Conservation (phyloP, 2,888 invertebrate genomes). For the Dasysyrphus tricinctus region DNA sequence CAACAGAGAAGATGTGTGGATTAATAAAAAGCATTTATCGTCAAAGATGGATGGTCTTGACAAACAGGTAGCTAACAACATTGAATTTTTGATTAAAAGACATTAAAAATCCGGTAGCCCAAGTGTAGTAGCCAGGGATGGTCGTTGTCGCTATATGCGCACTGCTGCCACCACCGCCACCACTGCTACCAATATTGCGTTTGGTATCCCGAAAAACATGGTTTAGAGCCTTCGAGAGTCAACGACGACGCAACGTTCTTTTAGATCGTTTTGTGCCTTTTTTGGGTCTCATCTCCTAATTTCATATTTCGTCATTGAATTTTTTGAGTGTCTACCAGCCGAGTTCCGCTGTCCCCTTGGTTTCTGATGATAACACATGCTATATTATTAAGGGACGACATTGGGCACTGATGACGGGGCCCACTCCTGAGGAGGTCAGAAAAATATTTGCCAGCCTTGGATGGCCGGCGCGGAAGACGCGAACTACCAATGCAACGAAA, state of each 20-base stretch:
- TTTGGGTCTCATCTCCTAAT: conserved; percentile 78
- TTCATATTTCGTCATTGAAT: conserved; percentile 80
- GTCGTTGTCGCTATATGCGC: conserved; percentile 6
- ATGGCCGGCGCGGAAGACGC: not conserved
- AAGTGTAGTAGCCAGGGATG: conserved; percentile 76
- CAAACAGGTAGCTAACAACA: conserved; percentile 76
- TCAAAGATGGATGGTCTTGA: conserved; percentile 76
- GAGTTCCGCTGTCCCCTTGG: conserved; percentile 7
- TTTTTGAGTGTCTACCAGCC: conserved; percentile 77
- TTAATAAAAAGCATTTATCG: conserved; percentile 77
- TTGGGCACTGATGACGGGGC: conserved; percentile 77
- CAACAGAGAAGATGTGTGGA: conserved; percentile 57
- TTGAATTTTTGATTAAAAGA: conserved; percentile 82
- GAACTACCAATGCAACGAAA: not conserved
- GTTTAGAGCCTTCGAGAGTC: conserved; percentile 30
- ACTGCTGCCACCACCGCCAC: not conserved
- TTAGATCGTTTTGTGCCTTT: conserved; percentile 17
- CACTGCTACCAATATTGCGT: conserved; percentile 51
- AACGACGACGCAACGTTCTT: not conserved
- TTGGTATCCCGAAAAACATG: conserved; percentile 68
- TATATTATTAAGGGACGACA: conserved; percentile 83
- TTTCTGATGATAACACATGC: conserved; percentile 75
- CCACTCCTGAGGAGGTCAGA: conserved; percentile 62
- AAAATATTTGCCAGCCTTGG: conserved; percentile 69
- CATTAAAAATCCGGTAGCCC: conserved; percentile 83